phyloP scores from a whole-genome alignment of 2,113 vertebrate genomes.

The Malurus melanocephalus region DNA sequence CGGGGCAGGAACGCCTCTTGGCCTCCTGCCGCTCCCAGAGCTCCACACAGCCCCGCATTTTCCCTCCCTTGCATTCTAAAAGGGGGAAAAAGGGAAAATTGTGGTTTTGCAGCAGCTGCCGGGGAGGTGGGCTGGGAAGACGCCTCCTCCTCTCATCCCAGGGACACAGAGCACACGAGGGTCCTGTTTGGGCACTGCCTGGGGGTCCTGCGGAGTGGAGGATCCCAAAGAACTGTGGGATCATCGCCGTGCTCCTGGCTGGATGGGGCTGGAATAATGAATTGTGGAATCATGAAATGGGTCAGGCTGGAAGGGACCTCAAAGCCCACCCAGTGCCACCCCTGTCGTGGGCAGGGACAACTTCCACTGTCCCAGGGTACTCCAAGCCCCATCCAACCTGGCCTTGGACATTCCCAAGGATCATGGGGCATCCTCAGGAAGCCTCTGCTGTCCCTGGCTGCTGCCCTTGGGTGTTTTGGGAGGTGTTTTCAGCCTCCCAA shows the following conservation, averaged over 20 bases:
- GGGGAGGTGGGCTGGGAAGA: background rate
- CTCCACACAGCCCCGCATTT: background rate
- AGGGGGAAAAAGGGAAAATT: background rate
- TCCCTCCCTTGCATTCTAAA: background rate
- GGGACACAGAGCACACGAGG: accelerated
- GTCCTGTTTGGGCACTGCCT: background rate
- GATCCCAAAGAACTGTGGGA: background rate
- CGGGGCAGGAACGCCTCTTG: background rate
- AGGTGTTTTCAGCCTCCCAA: background rate
- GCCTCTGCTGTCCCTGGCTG: background rate
- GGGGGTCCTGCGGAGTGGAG: accelerated
- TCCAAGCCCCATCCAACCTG: background rate
- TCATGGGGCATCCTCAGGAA: background rate
- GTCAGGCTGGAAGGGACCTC: background rate
- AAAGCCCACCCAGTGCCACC: background rate
- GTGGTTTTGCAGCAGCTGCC: background rate
- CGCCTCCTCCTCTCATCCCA: background rate
- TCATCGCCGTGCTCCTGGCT: background rate
- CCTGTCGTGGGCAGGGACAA: background rate
- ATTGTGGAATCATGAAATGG: background rate
- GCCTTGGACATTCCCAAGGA: background rate
- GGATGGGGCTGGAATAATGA: background rate
- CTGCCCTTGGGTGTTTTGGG: background rate
- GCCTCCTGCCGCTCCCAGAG: background rate
- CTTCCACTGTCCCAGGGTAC: background rate